phyloP scores from a whole-genome alignment of 2,797 vertebrate species.

The Anguilla marmorata region DNA sequence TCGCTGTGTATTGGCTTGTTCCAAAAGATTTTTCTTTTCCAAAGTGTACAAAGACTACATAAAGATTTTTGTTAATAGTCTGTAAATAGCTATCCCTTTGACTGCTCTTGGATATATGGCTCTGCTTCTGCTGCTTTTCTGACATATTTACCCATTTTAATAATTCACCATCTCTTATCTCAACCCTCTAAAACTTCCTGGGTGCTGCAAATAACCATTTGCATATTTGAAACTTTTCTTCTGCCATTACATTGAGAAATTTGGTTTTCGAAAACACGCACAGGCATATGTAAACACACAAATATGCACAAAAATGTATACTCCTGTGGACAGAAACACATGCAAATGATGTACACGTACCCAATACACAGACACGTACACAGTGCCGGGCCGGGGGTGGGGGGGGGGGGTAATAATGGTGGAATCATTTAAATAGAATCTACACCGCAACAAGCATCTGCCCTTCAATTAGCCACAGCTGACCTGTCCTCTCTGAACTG shows the following conservation, averaged over 20 bases:
- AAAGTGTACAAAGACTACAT: too few species aligned
- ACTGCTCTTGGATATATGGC: too few species aligned
- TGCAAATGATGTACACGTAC: not conserved
- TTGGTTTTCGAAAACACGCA: not conserved
- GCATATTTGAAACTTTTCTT: not conserved
- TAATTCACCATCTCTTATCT: too few species aligned
- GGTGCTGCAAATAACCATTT: not conserved
- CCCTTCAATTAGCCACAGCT: slow-evolving; percentile 41
- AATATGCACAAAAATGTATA: not conserved
- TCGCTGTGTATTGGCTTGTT: too few species aligned
- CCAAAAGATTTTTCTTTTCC: too few species aligned
- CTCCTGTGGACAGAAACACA: not conserved
- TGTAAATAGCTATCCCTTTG: too few species aligned
- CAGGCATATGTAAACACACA: not conserved
- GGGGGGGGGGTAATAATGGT: not conserved
- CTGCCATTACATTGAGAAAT: not conserved
- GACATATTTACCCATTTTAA: not conserved
- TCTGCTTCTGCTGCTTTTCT: too few species aligned
- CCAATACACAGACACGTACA: not conserved
- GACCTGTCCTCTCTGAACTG: slow-evolving; percentile 23
- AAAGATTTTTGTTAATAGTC: too few species aligned
- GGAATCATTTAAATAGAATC: slow-evolving; percentile 16
- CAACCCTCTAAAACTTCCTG: too few species aligned
- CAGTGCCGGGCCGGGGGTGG: not conserved
- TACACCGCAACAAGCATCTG: slow-evolving; percentile 27